A percentile compares a stretch with the other conserved stretches of the same genome.
These are phyloP conservation scores for Barnardius zonarius DNA, from an alignment of 2,113 vertebrate species.

Conservation along the genomic window DNA sequence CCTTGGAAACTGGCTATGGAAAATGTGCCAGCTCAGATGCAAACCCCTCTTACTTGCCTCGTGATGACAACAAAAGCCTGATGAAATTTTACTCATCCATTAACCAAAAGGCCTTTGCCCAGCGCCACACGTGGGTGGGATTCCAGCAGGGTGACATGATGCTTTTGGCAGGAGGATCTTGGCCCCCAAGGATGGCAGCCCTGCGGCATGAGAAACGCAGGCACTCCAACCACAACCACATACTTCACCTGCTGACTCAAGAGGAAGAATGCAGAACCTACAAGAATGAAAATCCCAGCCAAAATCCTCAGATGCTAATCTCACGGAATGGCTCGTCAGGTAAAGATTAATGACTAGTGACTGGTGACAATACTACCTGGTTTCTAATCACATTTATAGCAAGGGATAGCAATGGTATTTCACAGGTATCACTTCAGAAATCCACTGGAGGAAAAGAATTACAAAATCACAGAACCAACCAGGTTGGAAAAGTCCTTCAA, in stretches of 20 bases:
- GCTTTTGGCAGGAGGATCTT: not conserved
- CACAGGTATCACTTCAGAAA: not conserved
- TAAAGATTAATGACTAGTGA: not conserved
- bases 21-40: constrained; percentile 54
- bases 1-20: constrained; percentile 35
- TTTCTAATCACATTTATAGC: not conserved
- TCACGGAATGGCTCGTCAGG: not conserved
- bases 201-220: not conserved
- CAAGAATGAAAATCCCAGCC: not conserved
- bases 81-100: constrained; percentile 42
- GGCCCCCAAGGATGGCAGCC: constrained; percentile 21
- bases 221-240: not conserved
- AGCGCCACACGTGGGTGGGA: not conserved
- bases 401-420: not conserved
- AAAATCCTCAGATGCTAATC: not conserved
- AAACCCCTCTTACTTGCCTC: constrained; percentile 24
- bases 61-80: constrained; percentile 48
- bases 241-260: constrained; percentile 55
- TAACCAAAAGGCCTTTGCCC: constrained; percentile 29
- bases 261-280: constrained; percentile 19
- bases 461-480: not conserved
- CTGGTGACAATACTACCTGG: not conserved
- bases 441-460: not conserved
- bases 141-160: constrained; percentile 50
- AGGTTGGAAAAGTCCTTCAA: not conserved